Base-by-base conservation (phyloP, 2,888 invertebrate species). In the Gibbula magus region DNA sequence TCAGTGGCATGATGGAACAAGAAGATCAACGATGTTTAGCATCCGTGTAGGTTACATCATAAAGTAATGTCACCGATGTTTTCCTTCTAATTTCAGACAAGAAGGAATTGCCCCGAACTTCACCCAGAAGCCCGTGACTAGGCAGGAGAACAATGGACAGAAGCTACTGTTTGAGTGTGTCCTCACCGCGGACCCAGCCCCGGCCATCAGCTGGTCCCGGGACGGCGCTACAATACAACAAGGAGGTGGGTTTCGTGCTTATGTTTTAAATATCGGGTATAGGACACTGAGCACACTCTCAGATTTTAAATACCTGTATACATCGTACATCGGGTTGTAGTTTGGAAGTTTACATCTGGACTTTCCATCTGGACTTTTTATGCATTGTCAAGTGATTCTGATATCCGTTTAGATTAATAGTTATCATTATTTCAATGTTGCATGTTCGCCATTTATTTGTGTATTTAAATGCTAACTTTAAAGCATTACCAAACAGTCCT, bases 161-260 rank as follows among this genome's bases (percentile, higher is more conserved):
- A 97, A 96, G 94, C 96, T 99, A 92, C 96, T 96, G 91, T 98
- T 99, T 94, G 98, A 98, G 94, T 99, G 99, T 95, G 95, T 98
- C 94, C 96, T 99, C 94, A 97, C 97, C 92, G 98, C 98, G 93
- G 98, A 98, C 94, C 99, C 99, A 87, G 96, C 96, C 94, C 98
- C 99, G 92, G 95, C 95, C 92, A 95, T 99, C 91, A 95, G 95
- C 94, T 99, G 99, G 99, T 94, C 92, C 86, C 94, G 94, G 84
- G 91, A 92, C 77, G 86, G 82, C 66, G 82, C 84, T 70, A 85
- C 83, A 29, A 87, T 91, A 56, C 84, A 81, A 53, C 84, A 84
- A 67, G 89, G 89, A 82, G 90, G 90, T 90, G 81, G 75, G 84
- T 75, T 20, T 76, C 18, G n/a, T 18, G 18, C 25, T 76, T 13